These are phyloP conservation scores for Gopherus evgoodei DNA, from an alignment of 2,113 vertebrate genomes.

Conservation along the genomic window DNA sequence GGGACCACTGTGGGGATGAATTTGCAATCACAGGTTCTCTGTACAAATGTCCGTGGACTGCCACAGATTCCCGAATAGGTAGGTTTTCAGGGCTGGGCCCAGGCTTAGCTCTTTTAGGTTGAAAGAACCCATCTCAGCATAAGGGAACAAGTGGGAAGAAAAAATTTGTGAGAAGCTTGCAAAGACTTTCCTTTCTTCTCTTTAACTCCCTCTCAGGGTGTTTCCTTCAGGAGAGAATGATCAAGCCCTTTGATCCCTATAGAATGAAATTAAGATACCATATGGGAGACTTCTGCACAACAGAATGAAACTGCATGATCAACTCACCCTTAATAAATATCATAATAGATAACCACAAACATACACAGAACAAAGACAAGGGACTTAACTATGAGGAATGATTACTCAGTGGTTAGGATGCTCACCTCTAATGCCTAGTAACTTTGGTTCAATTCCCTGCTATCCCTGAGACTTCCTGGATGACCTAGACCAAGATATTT, in stretches of 20 bases:
- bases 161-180: neutral
- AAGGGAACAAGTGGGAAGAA: neutral
- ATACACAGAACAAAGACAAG: neutral
- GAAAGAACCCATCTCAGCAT: neutral
- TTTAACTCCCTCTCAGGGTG: neutral
- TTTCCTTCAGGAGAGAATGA: neutral
- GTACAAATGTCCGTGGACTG: neutral
- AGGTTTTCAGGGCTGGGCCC: neutral
- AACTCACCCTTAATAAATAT: neutral
- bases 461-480: too few relatives aligned
- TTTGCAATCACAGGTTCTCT: neutral
- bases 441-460: neutral
- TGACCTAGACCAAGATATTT: neutral
- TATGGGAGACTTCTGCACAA: neutral
- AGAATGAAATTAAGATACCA: neutral
- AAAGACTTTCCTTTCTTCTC: too few relatives aligned
- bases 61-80: neutral
- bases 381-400: neutral
- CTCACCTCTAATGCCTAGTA: neutral
- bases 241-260: too few relatives aligned
- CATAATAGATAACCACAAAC: neutral
- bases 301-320: neutral
- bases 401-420: neutral
- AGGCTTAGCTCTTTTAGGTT: neutral
- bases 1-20: too few relatives aligned